Evolutionary conservation across 2,797 vertebrate genomes (phyloP).

Genomic region (Podargus strigoides): DNA sequence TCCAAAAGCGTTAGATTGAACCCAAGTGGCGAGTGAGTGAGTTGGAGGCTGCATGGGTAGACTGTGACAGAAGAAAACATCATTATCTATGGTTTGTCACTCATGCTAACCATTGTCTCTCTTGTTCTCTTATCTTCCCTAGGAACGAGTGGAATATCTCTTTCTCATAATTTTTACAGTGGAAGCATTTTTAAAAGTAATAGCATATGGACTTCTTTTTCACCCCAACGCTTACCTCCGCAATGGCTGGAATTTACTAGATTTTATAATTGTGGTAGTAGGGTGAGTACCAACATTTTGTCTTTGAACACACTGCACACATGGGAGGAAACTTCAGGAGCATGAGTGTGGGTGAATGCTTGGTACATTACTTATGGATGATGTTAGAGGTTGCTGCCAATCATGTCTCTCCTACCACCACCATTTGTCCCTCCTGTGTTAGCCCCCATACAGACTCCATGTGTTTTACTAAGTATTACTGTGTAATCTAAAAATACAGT

Average conservation of each 20-base stretch:
- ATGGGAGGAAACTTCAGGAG: background rate
- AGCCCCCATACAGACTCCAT: background rate
- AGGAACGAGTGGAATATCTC: slow-evolving; percentile 99
- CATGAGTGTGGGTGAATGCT: background rate
- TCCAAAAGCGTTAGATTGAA: background rate
- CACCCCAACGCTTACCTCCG: slow-evolving; percentile 98
- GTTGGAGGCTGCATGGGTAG: background rate
- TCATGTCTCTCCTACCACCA: background rate
- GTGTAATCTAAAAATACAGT: background rate
- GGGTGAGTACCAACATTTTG: slow-evolving; percentile 81
- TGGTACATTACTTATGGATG: fast-evolving
- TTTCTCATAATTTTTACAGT: slow-evolving; percentile 99
- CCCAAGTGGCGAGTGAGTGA: background rate
- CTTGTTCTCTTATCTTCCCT: slow-evolving; percentile 62
- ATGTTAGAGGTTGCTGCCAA: background rate
- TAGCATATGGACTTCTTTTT: slow-evolving; percentile 97
- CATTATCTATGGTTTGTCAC: background rate
- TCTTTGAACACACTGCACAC: background rate
- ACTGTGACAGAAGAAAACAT: background rate
- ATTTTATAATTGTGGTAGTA: slow-evolving; percentile 99
- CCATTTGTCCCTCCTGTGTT: background rate
- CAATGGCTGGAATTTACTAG: slow-evolving; percentile 98
- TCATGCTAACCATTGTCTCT: slow-evolving; percentile 25
- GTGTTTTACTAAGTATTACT: background rate
- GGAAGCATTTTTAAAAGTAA: slow-evolving; percentile 99